Evolutionary conservation across 2,797 vertebrate genomes (phyloP).

Genomic region (Takifugu rubripes): DNA sequence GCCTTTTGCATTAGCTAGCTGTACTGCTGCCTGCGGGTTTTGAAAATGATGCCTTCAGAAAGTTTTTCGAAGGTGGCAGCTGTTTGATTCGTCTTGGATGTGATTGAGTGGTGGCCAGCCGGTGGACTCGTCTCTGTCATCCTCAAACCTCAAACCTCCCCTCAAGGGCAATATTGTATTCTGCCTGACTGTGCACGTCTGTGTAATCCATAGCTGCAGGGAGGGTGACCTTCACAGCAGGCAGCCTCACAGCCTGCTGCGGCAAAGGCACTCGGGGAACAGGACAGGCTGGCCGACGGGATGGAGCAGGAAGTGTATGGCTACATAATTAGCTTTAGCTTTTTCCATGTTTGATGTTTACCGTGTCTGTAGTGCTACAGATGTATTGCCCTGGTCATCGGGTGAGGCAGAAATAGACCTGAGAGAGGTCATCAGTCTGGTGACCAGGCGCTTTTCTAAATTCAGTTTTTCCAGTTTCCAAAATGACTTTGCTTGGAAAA

Average conservation of each 20-base stretch:
- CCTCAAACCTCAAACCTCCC: slow-evolving; percentile 49
- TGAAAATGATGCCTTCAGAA: no score
- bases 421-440: no score
- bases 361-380: not conserved
- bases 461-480: slow-evolving; percentile 11
- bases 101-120: not conserved
- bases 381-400: not conserved
- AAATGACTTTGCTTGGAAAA: not conserved
- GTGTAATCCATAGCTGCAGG: slow-evolving; percentile 79
- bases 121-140: slow-evolving; percentile 42
- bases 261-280: slow-evolving; percentile 45
- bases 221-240: slow-evolving; percentile 79
- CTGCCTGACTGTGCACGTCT: slow-evolving; percentile 70
- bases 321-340: slow-evolving; percentile 47
- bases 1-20: no score
- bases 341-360: not conserved
- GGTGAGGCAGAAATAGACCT: no score
- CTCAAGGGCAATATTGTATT: slow-evolving; percentile 76
- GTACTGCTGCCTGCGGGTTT: no score
- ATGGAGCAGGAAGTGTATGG: slow-evolving; percentile 37
- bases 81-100: not conserved
- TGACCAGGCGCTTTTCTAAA: no score
- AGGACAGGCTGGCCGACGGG: slow-evolving; percentile 42
- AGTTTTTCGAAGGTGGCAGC: not conserved
- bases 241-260: slow-evolving; percentile 60